Percentiles rank a stretch among this genome's conserved stretches.
These are phyloP conservation scores for Spodoptera littoralis DNA, from an alignment of 2,888 invertebrate species.

Conservation along the genomic window DNA sequence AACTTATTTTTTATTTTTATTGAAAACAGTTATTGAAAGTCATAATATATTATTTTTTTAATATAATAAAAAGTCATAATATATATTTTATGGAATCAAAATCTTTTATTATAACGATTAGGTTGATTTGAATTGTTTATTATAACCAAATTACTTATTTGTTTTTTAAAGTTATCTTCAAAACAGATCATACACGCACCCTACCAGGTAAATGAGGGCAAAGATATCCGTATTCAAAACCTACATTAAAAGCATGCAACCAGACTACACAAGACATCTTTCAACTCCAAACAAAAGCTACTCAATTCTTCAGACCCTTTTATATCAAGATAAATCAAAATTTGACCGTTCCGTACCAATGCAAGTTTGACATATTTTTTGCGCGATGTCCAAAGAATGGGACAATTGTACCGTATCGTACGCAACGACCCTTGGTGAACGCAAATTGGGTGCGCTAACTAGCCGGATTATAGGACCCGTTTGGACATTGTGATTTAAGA, in stretches of 20 bases:
- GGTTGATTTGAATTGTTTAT: too few relatives aligned
- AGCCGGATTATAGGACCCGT: constrained; percentile 65
- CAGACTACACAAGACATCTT: constrained; percentile 10
- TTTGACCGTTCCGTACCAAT: constrained; percentile 43
- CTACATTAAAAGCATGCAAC: constrained; percentile 25
- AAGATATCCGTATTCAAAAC: background rate
- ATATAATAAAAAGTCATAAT: too few relatives aligned
- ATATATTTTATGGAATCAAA: too few relatives aligned
- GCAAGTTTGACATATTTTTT: constrained; percentile 60
- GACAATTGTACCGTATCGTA: constrained; percentile 51
- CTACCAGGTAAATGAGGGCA: too few relatives aligned
- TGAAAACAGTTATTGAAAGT: too few relatives aligned
- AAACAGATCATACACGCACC: too few relatives aligned
- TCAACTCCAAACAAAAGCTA: constrained; percentile 19
- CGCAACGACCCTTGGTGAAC: constrained; percentile 75
- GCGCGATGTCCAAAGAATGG: constrained; percentile 39
- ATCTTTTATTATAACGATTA: too few relatives aligned
- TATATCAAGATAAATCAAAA: constrained; percentile 50
- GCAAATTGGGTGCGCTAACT: constrained; percentile 69
- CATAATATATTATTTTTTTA: too few relatives aligned
- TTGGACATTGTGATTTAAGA: constrained; percentile 39
- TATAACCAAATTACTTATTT: too few relatives aligned
- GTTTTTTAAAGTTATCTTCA: too few relatives aligned
- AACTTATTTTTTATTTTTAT: too few relatives aligned
- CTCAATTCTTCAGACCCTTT: constrained; percentile 79